Evolutionary conservation across 2,113 vertebrate genomes (phyloP).

Genomic region (Laticauda colubrina): DNA sequence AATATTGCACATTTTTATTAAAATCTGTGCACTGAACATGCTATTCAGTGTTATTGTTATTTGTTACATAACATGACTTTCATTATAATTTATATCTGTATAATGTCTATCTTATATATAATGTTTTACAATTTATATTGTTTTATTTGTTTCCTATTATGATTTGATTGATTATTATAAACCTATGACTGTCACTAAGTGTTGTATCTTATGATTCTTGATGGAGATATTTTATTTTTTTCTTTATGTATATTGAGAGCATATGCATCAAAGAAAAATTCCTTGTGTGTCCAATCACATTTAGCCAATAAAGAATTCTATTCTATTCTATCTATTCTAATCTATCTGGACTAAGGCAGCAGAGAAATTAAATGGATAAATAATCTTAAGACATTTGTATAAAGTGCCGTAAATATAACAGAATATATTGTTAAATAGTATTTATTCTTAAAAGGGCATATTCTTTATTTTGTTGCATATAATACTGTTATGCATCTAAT

Average conservation of each 20-base stretch:
- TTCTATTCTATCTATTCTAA: too few relatives aligned
- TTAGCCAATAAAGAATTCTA: too few relatives aligned
- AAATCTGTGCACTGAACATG: not conserved
- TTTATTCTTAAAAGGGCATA: slow-evolving; percentile 33
- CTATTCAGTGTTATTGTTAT: not conserved
- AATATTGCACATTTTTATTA: not conserved
- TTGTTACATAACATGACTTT: not conserved
- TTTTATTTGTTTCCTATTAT: too few relatives aligned
- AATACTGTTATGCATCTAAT: slow-evolving; percentile 43
- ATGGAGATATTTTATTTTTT: too few relatives aligned
- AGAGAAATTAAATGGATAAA: not conserved
- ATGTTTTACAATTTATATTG: too few relatives aligned
- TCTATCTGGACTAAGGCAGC: not conserved
- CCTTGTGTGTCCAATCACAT: too few relatives aligned
- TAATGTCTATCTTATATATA: not conserved
- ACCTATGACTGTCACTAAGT: too few relatives aligned
- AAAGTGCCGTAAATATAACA: not conserved
- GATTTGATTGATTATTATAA: too few relatives aligned
- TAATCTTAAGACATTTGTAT: not conserved
- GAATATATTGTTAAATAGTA: not conserved
- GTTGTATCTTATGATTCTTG: too few relatives aligned
- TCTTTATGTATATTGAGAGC: too few relatives aligned
- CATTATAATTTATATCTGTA: not conserved
- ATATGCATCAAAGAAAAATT: too few relatives aligned
- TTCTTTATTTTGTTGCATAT: slow-evolving; percentile 34